Evolutionary conservation across 2,888 invertebrate species (phyloP).

Genomic region (Drosophila quinaria): DNA sequence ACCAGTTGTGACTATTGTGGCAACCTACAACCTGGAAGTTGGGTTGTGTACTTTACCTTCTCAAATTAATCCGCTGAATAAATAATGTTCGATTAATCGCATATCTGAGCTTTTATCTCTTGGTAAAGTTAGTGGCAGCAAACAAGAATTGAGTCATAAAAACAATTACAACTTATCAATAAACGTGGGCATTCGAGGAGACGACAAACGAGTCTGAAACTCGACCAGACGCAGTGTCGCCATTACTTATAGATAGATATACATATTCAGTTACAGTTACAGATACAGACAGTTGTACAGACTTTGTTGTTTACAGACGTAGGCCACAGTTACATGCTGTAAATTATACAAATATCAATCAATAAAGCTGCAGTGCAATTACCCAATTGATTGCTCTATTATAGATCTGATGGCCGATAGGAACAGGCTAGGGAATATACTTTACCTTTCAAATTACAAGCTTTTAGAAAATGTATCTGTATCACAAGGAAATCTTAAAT

Average conservation of each 20-base stretch:
- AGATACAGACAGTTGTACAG: slow-evolving; percentile 13
- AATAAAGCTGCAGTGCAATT: slow-evolving; percentile 47
- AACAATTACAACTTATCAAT: slow-evolving; percentile 78
- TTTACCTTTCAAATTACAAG: not conserved
- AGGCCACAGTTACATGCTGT: slow-evolving; percentile 59
- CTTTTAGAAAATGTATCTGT: not conserved
- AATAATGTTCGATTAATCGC: slow-evolving; percentile 25
- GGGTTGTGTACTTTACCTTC: not conserved
- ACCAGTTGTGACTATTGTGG: not conserved
- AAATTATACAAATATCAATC: slow-evolving; percentile 68
- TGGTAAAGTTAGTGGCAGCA: slow-evolving; percentile 60
- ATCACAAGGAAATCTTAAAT: not conserved
- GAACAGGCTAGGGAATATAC: slow-evolving; percentile 1
- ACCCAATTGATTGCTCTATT: slow-evolving; percentile 5
- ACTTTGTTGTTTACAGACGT: slow-evolving; percentile 43
- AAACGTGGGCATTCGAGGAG: slow-evolving; percentile 39
- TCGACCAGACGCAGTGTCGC: slow-evolving; percentile 69
- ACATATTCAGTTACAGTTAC: slow-evolving; percentile 25
- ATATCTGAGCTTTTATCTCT: slow-evolving; percentile 51
- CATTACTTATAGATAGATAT: slow-evolving; percentile 31
- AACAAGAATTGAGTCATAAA: slow-evolving; percentile 68
- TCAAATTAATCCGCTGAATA: slow-evolving; percentile 31
- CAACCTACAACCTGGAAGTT: not conserved
- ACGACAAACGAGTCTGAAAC: slow-evolving; percentile 38
- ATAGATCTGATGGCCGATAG: not conserved